Evolutionary conservation across 2,113 vertebrate species (phyloP).

Genomic region (Thermophis baileyi): DNA sequence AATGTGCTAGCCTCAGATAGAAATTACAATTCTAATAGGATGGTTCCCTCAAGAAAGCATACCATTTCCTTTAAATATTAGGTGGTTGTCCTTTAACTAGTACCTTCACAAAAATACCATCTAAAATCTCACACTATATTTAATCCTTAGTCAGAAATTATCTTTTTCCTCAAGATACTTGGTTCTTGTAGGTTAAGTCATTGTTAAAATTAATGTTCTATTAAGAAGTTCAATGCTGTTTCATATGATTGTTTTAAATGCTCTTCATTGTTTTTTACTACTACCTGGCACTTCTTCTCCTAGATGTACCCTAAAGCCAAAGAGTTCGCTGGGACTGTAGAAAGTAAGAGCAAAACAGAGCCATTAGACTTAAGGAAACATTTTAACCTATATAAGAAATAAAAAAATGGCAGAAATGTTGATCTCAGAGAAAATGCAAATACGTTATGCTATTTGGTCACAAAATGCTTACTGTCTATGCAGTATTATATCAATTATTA

Average conservation of each 20-base stretch:
- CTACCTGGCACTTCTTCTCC: not conserved
- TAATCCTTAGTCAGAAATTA: not conserved
- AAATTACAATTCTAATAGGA: not conserved
- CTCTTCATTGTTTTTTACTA: not conserved
- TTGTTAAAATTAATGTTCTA: not conserved
- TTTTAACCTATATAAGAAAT: not conserved
- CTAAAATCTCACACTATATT: not conserved
- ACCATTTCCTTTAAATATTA: not conserved
- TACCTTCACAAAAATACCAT: not conserved
- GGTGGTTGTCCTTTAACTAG: not conserved
- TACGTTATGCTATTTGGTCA: not conserved
- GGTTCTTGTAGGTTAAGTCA: not conserved
- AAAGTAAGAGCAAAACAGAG: not conserved
- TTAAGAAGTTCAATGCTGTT: not conserved
- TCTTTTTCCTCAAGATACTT: not conserved
- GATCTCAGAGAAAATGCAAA: not conserved
- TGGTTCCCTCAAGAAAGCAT: not conserved
- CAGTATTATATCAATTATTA: not conserved
- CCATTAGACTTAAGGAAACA: not conserved
- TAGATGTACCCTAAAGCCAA: not conserved
- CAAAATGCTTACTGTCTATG: not conserved
- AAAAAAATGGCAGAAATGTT: not conserved
- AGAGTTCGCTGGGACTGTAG: not conserved
- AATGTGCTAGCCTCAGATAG: no score
- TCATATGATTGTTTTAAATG: not conserved